Conservation (phyloP, 2,797 vertebrate genomes). For the Sebastes matsubarae region DNA sequence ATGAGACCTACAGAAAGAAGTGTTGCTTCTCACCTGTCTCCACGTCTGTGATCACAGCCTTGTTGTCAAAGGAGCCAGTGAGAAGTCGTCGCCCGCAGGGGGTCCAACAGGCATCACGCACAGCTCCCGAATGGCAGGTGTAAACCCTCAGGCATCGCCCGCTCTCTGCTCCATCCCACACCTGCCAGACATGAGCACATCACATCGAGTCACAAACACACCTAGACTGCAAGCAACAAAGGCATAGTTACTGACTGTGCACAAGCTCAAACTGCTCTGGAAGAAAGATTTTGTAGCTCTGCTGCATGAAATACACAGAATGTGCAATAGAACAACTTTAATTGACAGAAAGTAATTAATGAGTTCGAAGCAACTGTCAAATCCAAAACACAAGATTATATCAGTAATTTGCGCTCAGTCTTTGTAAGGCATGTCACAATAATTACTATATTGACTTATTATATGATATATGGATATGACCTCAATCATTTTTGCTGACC, state of each 20-base stretch:
- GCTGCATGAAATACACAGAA: background rate
- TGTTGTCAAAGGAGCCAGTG: conserved; percentile 93
- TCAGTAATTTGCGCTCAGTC: background rate
- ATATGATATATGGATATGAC: fast-evolving
- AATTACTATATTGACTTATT: too few relatives aligned
- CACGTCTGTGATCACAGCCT: conserved; percentile 86
- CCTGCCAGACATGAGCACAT: conserved; percentile 73
- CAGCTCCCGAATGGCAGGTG: conserved; percentile 86
- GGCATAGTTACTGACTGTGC: background rate
- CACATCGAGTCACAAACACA: conserved; percentile 23
- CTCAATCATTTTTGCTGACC: too few relatives aligned
- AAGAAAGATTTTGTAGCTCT: background rate
- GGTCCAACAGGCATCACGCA: conserved; percentile 91
- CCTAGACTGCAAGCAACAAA: background rate
- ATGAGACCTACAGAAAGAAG: background rate
- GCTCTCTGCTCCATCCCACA: conserved; percentile 92
- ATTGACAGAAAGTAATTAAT: background rate
- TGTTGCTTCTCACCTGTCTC: conserved; percentile 87
- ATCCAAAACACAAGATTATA: background rate
- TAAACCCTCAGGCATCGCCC: conserved; percentile 88
- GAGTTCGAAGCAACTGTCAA: background rate
- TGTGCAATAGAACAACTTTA: background rate
- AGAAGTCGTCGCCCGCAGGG: conserved; percentile 89
- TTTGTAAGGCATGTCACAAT: background rate
- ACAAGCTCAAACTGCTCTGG: background rate